A percentile compares a stretch with the other conserved stretches of the same genome.
These are phyloP conservation scores for Eupithecia vulgata DNA, from an alignment of 2,888 invertebrate species.

Conservation along the genomic window DNA sequence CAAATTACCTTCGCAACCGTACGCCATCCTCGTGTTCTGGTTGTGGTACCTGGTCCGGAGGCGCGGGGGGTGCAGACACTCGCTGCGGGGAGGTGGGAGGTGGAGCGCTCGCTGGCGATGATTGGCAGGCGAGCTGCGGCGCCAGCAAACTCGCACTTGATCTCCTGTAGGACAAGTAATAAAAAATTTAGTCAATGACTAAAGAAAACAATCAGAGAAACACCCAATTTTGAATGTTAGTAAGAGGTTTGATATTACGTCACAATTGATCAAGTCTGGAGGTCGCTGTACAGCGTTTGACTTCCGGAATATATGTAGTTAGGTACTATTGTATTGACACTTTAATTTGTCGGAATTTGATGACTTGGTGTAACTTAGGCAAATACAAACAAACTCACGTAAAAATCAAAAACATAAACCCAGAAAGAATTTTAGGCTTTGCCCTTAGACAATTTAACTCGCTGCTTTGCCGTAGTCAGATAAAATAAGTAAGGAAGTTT, in stretches of 20 bases:
- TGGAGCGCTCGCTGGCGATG: conserved; percentile 67
- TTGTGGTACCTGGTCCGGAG: conserved; percentile 69
- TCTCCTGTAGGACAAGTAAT: conserved; percentile 70
- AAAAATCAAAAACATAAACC: not conserved
- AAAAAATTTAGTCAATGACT: not conserved
- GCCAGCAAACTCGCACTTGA: conserved; percentile 77
- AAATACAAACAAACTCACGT: not conserved
- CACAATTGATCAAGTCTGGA: not conserved
- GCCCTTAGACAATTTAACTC: no score
- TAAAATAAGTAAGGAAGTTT: not conserved
- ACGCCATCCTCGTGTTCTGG: conserved; percentile 76
- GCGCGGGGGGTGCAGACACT: conserved; percentile 67
- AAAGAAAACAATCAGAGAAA: no score
- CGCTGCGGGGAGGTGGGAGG: conserved; percentile 76
- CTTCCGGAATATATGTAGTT: no score
- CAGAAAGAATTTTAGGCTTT: not conserved
- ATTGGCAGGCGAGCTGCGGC: conserved; percentile 74
- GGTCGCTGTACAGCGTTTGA: no score
- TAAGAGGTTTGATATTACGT: not conserved
- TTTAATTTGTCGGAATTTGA: not conserved
- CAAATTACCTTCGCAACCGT: conserved; percentile 62
- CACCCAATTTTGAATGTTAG: no score
- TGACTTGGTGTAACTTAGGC: not conserved
- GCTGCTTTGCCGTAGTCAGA: not conserved
- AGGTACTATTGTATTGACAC: no score